These are phyloP conservation scores for Thunnus albacares DNA, from an alignment of 2,797 vertebrate genomes.

Conservation along the genomic window DNA sequence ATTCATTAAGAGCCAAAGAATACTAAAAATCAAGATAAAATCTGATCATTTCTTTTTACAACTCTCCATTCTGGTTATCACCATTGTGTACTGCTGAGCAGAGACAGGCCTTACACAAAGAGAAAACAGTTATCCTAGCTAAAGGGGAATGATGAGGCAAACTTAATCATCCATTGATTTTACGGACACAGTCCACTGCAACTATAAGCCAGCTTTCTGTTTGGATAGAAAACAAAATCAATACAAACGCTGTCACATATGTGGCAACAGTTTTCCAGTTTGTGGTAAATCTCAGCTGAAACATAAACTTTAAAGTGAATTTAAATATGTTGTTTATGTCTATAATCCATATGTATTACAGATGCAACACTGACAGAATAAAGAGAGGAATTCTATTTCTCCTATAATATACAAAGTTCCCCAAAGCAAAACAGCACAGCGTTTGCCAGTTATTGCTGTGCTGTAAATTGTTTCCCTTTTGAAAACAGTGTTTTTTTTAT, in stretches of 20 bases:
- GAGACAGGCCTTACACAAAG: neutral
- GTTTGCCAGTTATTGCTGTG: slow-evolving; percentile 30
- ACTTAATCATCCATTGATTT: slow-evolving; percentile 56
- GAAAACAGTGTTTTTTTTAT: slow-evolving; percentile 56
- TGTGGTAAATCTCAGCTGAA: slow-evolving; percentile 3
- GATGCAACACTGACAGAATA: slow-evolving; percentile 6
- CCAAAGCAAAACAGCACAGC: slow-evolving; percentile 3
- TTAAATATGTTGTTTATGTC: slow-evolving; percentile 15
- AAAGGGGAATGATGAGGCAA: slow-evolving; percentile 42
- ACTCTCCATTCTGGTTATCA: slow-evolving; percentile 21
- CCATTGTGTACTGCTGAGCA: slow-evolving; percentile 10
- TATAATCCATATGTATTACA: neutral
- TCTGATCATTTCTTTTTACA: slow-evolving; percentile 12
- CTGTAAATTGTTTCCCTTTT: slow-evolving; percentile 41
- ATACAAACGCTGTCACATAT: slow-evolving; percentile 31
- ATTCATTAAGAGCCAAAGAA: slow-evolving; percentile 13
- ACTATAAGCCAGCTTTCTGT: slow-evolving; percentile 22
- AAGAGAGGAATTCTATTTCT: neutral
- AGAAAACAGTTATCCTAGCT: slow-evolving; percentile 22
- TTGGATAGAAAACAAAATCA: slow-evolving; percentile 41
- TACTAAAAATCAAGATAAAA: slow-evolving; percentile 25
- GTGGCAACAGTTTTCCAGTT: slow-evolving; percentile 16
- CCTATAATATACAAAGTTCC: slow-evolving; percentile 15
- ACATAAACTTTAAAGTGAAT: neutral
- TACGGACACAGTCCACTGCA: slow-evolving; percentile 25